A percentile compares a stretch with the other conserved stretches of the same genome.
These are phyloP conservation scores for Bothrops jararaca DNA, from an alignment of 2,113 vertebrate species.

Conservation along the genomic window DNA sequence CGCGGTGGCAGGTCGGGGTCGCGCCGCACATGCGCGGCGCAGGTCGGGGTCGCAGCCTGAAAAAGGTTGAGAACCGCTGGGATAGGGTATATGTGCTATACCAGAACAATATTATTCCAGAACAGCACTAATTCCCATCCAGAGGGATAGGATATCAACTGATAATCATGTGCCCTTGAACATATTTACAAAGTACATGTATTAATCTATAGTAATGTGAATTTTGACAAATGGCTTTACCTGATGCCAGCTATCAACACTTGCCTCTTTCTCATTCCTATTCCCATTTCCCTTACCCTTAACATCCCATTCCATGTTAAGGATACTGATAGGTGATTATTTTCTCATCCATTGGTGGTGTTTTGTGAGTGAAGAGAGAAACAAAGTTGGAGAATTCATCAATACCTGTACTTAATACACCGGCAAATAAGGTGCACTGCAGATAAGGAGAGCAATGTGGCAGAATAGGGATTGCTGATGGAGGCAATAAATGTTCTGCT, in stretches of 20 bases:
- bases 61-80: no score
- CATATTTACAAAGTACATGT: not conserved
- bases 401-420: not conserved
- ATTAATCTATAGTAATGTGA: not conserved
- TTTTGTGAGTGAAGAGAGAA: not conserved
- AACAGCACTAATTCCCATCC: not conserved
- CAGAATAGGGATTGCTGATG: not conserved
- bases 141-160: not conserved
- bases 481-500: not conserved
- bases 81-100: not conserved
- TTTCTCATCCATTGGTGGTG: not conserved
- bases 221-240: not conserved
- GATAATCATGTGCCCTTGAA: not conserved
- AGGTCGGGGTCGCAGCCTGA: no score
- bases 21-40: no score
- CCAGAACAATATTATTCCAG: not conserved
- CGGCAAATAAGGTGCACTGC: not conserved
- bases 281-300: not conserved
- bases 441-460: not conserved
- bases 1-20: no score
- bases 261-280: not conserved
- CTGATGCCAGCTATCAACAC: not conserved
- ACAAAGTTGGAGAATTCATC: not conserved
- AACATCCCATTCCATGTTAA: not conserved
- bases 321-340: not conserved